phyloP scores from a whole-genome alignment of 1,140 invertebrate species.

The Drosophila nasuta region DNA sequence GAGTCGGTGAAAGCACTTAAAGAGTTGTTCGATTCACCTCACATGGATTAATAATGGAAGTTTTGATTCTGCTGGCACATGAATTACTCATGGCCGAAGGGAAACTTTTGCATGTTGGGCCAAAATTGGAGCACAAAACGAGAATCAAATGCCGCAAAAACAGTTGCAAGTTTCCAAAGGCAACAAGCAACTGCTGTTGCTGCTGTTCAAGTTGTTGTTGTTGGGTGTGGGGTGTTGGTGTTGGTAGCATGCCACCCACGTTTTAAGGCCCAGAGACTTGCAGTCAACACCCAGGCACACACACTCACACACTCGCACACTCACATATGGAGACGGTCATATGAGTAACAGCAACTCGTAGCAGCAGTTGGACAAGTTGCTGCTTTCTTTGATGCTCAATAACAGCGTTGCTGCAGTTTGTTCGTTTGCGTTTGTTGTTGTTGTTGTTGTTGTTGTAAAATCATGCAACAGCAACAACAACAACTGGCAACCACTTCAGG shows the following conservation, averaged over 20 bases:
- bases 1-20: neutral
- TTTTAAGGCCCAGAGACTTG: neutral
- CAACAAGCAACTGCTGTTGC: slow-evolving; percentile 7
- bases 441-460: slow-evolving; percentile 32
- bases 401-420: slow-evolving; percentile 12
- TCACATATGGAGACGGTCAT: slow-evolving; percentile 2
- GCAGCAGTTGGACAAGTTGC: slow-evolving; percentile 24
- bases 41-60: slow-evolving; percentile 1
- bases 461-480: slow-evolving; percentile 44
- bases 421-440: slow-evolving; percentile 33
- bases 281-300: slow-evolving; percentile 36
- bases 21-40: neutral
- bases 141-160: slow-evolving; percentile 27
- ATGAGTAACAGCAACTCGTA: slow-evolving; percentile 5
- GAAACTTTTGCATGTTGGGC: slow-evolving; percentile 17
- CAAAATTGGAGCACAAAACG: slow-evolving; percentile 16
- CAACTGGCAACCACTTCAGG: slow-evolving; percentile 7
- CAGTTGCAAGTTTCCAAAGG: slow-evolving; percentile 18
- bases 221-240: neutral
- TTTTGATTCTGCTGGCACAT: slow-evolving; percentile 5
- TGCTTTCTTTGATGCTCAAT: slow-evolving; percentile 28
- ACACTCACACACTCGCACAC: slow-evolving; percentile 12
- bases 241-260: slow-evolving; percentile 4
- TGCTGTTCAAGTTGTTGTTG: neutral
- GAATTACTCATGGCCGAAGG: slow-evolving; percentile 14